phyloP scores from a whole-genome alignment of 2,888 invertebrate genomes.

The Ormyrus nitidulus region DNA sequence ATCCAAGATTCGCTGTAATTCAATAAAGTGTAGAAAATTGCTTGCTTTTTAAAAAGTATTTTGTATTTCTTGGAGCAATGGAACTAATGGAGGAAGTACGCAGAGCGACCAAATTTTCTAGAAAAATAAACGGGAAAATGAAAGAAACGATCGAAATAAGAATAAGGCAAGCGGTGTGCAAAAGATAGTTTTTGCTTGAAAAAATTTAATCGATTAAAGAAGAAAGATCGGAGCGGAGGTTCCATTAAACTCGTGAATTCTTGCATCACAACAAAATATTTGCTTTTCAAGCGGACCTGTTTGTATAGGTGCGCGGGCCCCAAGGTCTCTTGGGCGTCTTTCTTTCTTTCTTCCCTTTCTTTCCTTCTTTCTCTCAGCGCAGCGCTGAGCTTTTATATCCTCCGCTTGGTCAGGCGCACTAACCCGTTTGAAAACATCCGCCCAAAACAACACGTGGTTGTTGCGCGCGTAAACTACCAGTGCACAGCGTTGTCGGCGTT shows the following conservation, averaged over 20 bases:
- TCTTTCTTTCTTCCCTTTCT: constrained; percentile 63
- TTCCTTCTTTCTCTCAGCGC: constrained; percentile 60
- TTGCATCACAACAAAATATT: constrained; percentile 74
- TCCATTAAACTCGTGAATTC: constrained; percentile 65
- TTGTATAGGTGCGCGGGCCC: constrained; percentile 71
- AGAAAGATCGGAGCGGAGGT: constrained; percentile 11
- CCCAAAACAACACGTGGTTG: constrained; percentile 69
- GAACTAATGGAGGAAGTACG: too few relatives aligned
- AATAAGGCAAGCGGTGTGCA: not conserved
- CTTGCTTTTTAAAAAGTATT: too few relatives aligned
- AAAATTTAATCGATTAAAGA: constrained; percentile 40
- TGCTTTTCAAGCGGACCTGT: constrained; percentile 68
- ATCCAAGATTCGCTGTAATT: too few relatives aligned
- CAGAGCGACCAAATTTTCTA: too few relatives aligned
- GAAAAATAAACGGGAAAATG: not conserved
- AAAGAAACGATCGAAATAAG: not conserved
- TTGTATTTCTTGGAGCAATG: too few relatives aligned
- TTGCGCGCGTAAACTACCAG: constrained; percentile 30
- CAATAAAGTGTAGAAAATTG: too few relatives aligned
- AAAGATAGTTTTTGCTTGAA: constrained; percentile 1
- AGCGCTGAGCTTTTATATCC: constrained; percentile 67
- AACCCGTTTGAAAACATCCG: constrained; percentile 70
- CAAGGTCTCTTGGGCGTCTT: constrained; percentile 68
- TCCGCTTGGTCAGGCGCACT: constrained; percentile 63
- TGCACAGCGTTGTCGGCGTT: not conserved